phyloP scores from a whole-genome alignment of 1,140 invertebrate species.

The Epicauta chinensis region DNA sequence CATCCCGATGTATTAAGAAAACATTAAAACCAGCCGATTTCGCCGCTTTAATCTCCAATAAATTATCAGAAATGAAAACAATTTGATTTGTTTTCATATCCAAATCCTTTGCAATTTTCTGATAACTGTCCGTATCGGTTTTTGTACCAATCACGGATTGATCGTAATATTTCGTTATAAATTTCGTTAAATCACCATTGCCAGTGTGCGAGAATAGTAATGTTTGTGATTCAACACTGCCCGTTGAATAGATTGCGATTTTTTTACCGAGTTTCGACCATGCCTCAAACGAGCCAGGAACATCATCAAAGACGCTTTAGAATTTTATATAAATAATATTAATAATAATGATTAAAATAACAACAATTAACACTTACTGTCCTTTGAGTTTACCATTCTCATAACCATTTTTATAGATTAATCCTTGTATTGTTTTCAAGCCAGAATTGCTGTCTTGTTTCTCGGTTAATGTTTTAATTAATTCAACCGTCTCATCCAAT shows the following conservation, averaged over 20 bases:
- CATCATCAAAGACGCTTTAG: slow-evolving; percentile 81
- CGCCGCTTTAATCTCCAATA: slow-evolving; percentile 72
- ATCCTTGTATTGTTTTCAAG: slow-evolving; percentile 81
- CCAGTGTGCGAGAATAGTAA: slow-evolving; percentile 73
- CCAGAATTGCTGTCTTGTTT: slow-evolving; percentile 70
- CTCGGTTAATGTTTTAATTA: slow-evolving; percentile 70
- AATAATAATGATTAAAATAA: neutral
- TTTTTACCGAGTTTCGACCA: slow-evolving; percentile 61
- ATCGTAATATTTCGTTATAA: slow-evolving; percentile 80
- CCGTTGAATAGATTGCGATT: slow-evolving; percentile 87
- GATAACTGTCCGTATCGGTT: slow-evolving; percentile 64
- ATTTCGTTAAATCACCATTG: slow-evolving; percentile 67
- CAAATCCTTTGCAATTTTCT: slow-evolving; percentile 66
- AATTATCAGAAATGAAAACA: slow-evolving; percentile 77
- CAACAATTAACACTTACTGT: slow-evolving; percentile 65
- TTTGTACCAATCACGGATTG: slow-evolving; percentile 78
- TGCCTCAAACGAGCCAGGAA: slow-evolving; percentile 61
- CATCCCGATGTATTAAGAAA: slow-evolving; percentile 66
- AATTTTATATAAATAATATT: slow-evolving; percentile 4
- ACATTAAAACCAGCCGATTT: slow-evolving; percentile 61
- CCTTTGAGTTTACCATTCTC: slow-evolving; percentile 68
- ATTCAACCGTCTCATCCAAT: slow-evolving; percentile 54
- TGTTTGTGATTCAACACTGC: slow-evolving; percentile 86
- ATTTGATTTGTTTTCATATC: slow-evolving; percentile 56
- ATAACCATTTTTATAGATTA: slow-evolving; percentile 83